Base-by-base conservation (phyloP, 2,888 invertebrate species). In the Cylloceria caligata region DNA sequence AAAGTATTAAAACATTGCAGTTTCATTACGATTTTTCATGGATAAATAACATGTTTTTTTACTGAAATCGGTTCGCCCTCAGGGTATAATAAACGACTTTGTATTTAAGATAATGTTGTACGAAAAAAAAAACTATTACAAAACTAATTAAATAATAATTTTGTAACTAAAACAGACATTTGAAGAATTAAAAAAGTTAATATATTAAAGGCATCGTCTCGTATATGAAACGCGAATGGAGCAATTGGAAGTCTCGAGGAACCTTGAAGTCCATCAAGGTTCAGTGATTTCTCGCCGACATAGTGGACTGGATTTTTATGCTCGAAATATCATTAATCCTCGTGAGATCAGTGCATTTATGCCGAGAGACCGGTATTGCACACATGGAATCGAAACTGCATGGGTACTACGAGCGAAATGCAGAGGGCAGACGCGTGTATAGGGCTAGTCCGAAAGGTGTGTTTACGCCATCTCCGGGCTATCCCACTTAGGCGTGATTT, bases 401-500 rank as follows among this genome's bases (percentile, higher is more conserved):
- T 45, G 60, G 49, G 64, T 47, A 64, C 62, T 11, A 11, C 69
- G 42, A n/a, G 55, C 39, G 69, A 71, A 42, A 60, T 0, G 16
- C 72, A 45, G 30, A 72, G 57, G 57, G 79, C 79, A 79, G 19
- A 34, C 69, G 62, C n/a, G 64, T 68, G 36, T 42, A 64, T 42
- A 75, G 85, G 83, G 72, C 83, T 83, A 69, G 86, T 81, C 78
- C 85, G 87, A 85, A 90, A 88, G 90, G 89, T 91, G 88, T 90
- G 90, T 90, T 91, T 91, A 91, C 87, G 86, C 88, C 89, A 90
- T 90, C 91, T 87, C 86, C 84, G 84, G 88, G 83, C 89, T 83
- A 75, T 80, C 72, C 90, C 90, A 91, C 90, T 92, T 91, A 90
- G 81, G 87, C 84, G 83, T 92, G 92, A 92, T 92, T 92, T 92